Conservation (phyloP, 1,140 invertebrate genomes). For the Ceratosolen fusciceps region DNA sequence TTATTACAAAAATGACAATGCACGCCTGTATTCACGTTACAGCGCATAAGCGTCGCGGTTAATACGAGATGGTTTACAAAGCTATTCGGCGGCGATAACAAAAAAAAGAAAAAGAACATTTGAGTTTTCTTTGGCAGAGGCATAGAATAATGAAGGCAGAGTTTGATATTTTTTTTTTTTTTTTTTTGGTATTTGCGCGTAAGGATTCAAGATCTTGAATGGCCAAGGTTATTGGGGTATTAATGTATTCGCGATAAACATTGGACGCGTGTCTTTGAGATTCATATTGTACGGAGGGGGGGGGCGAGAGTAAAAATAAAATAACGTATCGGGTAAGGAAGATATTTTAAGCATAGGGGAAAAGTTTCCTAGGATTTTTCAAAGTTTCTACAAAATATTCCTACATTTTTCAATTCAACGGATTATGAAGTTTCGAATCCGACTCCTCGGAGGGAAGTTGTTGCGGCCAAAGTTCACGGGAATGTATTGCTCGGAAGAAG, state of each 20-base stretch:
- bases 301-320: too few species aligned
- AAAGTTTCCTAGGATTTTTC: not conserved
- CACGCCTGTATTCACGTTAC: too few species aligned
- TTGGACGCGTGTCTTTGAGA: not conserved
- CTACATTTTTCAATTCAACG: not conserved
- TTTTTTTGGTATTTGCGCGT: too few species aligned
- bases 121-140: too few species aligned
- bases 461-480: not conserved
- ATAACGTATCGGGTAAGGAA: not conserved
- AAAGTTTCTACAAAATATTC: not conserved
- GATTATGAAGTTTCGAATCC: slow-evolving; percentile 3
- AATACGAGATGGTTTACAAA: too few species aligned
- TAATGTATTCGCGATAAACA: not conserved
- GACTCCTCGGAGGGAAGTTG: not conserved
- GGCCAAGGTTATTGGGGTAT: not conserved
- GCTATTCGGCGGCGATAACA: too few species aligned
- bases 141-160: too few species aligned
- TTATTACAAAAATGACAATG: too few species aligned
- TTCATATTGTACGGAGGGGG: not conserved
- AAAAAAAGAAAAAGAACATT: too few species aligned
- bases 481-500: slow-evolving; percentile 5
- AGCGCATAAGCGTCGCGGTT: too few species aligned
- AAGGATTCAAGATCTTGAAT: too few species aligned
- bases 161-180: too few species aligned
- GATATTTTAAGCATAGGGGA: not conserved